These are phyloP conservation scores for Dioctria rufipes DNA, from an alignment of 2,888 invertebrate species.

Conservation along the genomic window DNA sequence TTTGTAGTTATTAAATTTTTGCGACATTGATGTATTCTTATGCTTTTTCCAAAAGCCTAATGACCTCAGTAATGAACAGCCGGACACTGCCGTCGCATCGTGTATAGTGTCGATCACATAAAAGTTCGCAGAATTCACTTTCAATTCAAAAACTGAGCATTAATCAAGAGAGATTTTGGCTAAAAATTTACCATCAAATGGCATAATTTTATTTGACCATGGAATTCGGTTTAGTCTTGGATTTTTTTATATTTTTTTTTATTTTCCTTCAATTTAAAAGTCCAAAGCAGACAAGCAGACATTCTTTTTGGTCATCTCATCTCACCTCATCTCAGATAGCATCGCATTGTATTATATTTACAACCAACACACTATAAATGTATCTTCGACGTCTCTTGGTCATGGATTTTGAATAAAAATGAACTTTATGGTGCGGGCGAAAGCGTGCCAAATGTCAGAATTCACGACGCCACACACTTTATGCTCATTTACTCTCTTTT, in stretches of 20 bases:
- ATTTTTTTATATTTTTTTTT: background rate
- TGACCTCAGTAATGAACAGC: background rate
- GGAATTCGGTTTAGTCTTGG: slow-evolving; percentile 9
- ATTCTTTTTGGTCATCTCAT: no score
- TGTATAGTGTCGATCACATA: background rate
- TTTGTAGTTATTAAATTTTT: no score
- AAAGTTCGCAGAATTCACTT: slow-evolving; percentile 11
- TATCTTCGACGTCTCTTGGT: background rate
- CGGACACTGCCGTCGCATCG: no score
- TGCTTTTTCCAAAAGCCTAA: background rate
- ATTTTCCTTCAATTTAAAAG: background rate
- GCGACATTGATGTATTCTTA: no score
- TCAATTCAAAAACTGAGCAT: slow-evolving; percentile 20
- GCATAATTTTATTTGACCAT: slow-evolving; percentile 19
- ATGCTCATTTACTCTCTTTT: slow-evolving; percentile 48
- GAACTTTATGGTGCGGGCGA: slow-evolving; percentile 7
- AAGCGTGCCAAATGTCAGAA: slow-evolving; percentile 51
- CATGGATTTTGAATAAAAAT: slow-evolving; percentile 2
- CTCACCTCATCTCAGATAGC: no score
- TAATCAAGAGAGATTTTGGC: slow-evolving; percentile 31
- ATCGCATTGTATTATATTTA: background rate
- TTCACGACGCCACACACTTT: slow-evolving; percentile 39
- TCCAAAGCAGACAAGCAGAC: no score
- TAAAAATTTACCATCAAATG: slow-evolving; percentile 20
- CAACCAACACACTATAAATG: slow-evolving; percentile 4